These are phyloP conservation scores for Meganola albula DNA, from an alignment of 2,888 invertebrate species.

Conservation along the genomic window DNA sequence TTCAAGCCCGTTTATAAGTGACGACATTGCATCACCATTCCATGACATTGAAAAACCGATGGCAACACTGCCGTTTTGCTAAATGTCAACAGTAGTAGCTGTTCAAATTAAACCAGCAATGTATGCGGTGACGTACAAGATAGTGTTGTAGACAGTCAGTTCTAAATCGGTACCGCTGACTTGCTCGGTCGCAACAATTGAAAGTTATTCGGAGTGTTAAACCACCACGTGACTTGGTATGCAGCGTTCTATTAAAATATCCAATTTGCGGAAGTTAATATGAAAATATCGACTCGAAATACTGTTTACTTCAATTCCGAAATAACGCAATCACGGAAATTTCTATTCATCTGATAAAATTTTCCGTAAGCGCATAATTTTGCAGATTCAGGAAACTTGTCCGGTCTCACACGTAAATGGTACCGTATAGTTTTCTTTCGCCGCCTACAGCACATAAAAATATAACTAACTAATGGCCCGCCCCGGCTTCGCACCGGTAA, in stretches of 20 bases:
- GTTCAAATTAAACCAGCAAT: constrained; percentile 28
- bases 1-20: no score
- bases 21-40: constrained; percentile 5
- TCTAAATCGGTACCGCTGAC: constrained; percentile 66
- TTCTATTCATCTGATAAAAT: no score
- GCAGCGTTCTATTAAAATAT: constrained; percentile 55
- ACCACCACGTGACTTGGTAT: constrained; percentile 53
- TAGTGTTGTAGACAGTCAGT: constrained; percentile 49
- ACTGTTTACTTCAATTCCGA: constrained; percentile 1
- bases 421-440: no score
- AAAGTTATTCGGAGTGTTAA: constrained; percentile 70
- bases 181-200: constrained; percentile 66
- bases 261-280: constrained; percentile 49
- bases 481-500: no score
- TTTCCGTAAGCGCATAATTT: no score
- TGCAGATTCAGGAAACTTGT: no score
- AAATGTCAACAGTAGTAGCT: constrained; percentile 14
- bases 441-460: no score
- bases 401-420: no score
- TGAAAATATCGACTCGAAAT: constrained; percentile 21
- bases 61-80: constrained; percentile 12
- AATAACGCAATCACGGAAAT: no score
- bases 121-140: constrained; percentile 37
- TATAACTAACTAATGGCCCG: no score
- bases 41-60: constrained; percentile 8